Evolutionary conservation across 2,797 vertebrate genomes (phyloP).

Genomic region (Odontamblyopus rebecca): DNA sequence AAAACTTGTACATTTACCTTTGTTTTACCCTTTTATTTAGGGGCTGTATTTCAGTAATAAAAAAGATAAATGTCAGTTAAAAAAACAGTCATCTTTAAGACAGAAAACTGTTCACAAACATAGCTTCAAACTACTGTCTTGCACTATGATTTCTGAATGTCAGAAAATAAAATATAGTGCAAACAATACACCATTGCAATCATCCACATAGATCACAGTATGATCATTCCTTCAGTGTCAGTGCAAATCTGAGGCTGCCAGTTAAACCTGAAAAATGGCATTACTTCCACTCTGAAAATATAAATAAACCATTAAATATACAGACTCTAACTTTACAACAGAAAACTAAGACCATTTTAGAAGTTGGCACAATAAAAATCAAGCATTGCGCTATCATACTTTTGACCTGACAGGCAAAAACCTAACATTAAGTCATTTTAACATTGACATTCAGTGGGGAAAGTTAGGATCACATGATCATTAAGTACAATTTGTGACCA

Average conservation of each 20-base stretch:
- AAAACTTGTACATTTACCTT: not conserved
- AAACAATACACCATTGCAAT: constrained; percentile 16
- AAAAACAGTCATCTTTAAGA: constrained; percentile 32
- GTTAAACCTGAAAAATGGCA: constrained; percentile 19
- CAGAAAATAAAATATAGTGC: constrained; percentile 27
- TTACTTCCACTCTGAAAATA: constrained; percentile 9
- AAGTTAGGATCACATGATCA: not conserved
- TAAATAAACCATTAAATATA: constrained; percentile 12
- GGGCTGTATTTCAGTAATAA: not conserved
- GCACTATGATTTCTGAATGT: constrained; percentile 20
- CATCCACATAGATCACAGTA: constrained; percentile 19
- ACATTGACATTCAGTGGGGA: constrained; percentile 23
- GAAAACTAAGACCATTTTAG: not conserved
- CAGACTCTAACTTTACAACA: not conserved
- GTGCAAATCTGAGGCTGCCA: not conserved
- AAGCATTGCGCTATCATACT: not conserved
- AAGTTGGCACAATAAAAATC: not conserved
- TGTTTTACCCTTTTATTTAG: not conserved
- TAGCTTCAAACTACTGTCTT: constrained; percentile 29
- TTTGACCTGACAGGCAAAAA: not conserved
- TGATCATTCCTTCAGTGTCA: constrained; percentile 14
- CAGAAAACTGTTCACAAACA: constrained; percentile 11
- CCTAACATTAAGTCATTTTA: not conserved
- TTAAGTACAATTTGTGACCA: not conserved
- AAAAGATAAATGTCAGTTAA: not conserved